Percentiles rank a stretch among this genome's conserved stretches.
Evolutionary conservation across 2,113 vertebrate genomes (phyloP).

Genomic region (Nothobranchius furzeri): DNA sequence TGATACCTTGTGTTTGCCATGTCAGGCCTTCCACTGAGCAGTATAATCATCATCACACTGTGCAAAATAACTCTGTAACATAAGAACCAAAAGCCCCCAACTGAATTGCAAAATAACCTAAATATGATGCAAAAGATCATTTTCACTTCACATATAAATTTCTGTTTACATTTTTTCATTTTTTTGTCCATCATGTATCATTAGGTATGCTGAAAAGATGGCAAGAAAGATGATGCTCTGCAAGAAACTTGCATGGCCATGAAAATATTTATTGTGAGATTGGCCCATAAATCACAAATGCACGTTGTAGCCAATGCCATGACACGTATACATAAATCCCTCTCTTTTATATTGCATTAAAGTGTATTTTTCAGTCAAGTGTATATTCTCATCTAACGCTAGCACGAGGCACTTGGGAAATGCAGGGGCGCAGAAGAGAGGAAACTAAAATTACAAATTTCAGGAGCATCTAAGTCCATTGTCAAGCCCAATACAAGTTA

Average conservation of each 20-base stretch:
- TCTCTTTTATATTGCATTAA: slow-evolving; percentile 51
- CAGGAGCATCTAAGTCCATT: slow-evolving; percentile 63
- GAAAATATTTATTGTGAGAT: slow-evolving; percentile 40
- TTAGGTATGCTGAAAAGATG: neutral
- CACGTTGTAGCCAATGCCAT: slow-evolving; percentile 42
- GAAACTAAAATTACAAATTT: slow-evolving; percentile 49
- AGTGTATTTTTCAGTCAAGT: slow-evolving; percentile 42
- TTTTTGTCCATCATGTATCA: slow-evolving; percentile 26
- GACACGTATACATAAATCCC: slow-evolving; percentile 50
- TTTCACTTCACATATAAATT: neutral
- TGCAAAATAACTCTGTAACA: slow-evolving; percentile 41
- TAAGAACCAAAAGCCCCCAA: neutral
- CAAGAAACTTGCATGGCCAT: slow-evolving; percentile 18
- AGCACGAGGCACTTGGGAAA: slow-evolving; percentile 14
- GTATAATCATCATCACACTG: slow-evolving; percentile 50
- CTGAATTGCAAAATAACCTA: slow-evolving; percentile 2
- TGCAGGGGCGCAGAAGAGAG: slow-evolving; percentile 36
- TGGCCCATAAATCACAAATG: slow-evolving; percentile 58
- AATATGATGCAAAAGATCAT: slow-evolving; percentile 1
- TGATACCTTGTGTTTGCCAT: slow-evolving; percentile 44
- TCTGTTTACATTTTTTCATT: neutral
- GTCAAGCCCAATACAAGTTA: slow-evolving; percentile 66
- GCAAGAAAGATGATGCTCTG: slow-evolving; percentile 4
- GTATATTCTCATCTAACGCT: slow-evolving; percentile 50
- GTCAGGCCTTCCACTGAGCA: slow-evolving; percentile 39